Base-by-base conservation (phyloP, 2,888 invertebrate genomes). In the Amphipyra berbera region DNA sequence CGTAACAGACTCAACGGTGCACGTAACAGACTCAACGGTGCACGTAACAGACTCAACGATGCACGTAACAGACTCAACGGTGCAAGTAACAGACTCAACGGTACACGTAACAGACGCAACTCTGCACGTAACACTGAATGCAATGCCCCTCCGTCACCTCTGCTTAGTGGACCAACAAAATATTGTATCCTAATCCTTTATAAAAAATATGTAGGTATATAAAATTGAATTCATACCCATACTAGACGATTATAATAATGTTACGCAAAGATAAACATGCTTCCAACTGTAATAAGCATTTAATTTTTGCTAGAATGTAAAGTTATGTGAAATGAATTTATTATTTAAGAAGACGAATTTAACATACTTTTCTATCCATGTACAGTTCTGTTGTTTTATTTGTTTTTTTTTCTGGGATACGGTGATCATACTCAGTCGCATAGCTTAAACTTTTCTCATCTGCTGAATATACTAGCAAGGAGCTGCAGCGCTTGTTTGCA, bases 211-310 rank as follows among this genome's bases (percentile, higher is more conserved):
- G 48, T 69, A 21, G 21, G 21, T 21, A 21, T 3, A 27, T 8
- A 67, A 41, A 27, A 21, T 41, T 66, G 8, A 40, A 37, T 54
- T 10, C 6, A 9, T 37, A 37, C 3, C 15, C n/a, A 33, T 46
- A 42, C 5, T 8, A 40, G 35, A 50, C 21, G 42, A 44, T 0
- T 40, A 54, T 15, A 66, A 52, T 67, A 8, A 42, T 50, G 52
- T 41, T 47, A 42, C 12, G 45, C 40, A 27, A 49, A 40, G 14
- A 69, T 54, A 69, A 50, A 74, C 40, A 54, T 44, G 6, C 10
- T 61, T 40, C 8, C 10, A 21, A 57, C 7, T 40, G 37, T 9
- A 14, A 44, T 4, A n/a, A 42, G 48, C 7, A 13, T 61, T 73
- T 73, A 35, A 35, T 48, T 57, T 48, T n/a, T 41, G 21, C 6